phyloP scores from a whole-genome alignment of 2,888 invertebrate genomes.

The Dynastes hyllus region DNA sequence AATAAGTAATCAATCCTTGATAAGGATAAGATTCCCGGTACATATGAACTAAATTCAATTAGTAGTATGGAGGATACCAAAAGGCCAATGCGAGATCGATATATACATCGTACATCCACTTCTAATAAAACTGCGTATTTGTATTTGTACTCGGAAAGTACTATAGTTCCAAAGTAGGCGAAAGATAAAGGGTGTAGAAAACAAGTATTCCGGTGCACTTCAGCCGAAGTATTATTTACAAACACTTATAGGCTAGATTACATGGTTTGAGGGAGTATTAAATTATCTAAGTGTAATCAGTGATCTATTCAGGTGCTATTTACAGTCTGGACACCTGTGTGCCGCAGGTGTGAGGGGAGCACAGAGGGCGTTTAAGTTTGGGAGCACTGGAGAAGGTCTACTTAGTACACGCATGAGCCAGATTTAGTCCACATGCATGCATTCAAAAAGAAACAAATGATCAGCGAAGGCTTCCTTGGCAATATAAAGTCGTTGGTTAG shows the following conservation, averaged over 20 bases:
- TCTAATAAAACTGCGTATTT: conserved; percentile 4
- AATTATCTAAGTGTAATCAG: conserved; percentile 53
- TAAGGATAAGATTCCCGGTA: conserved; percentile 26
- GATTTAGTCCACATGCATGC: not conserved
- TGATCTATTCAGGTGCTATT: conserved; percentile 61
- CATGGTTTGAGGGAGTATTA: conserved; percentile 47
- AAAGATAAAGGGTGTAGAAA: conserved; percentile 7
- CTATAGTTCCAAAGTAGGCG: conserved; percentile 19
- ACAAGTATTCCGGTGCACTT: conserved; percentile 15
- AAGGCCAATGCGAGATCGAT: not conserved
- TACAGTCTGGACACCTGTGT: conserved; percentile 62
- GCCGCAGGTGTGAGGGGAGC: conserved; percentile 63
- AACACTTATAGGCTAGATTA: conserved; percentile 51
- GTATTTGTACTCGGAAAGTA: conserved; percentile 1
- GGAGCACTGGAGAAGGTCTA: conserved; percentile 41
- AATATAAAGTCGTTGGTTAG: no score
- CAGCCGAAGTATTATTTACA: conserved; percentile 48
- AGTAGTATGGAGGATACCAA: not conserved
- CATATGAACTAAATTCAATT: conserved; percentile 5
- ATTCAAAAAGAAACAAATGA: conserved; percentile 7
- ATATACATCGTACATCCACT: not conserved
- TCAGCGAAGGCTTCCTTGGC: no score
- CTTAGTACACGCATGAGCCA: not conserved
- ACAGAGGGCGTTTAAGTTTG: conserved; percentile 61
- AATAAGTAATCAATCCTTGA: not conserved